Evolutionary conservation across 2,888 invertebrate species (phyloP).

Genomic region (Ecliptopera silaceata): DNA sequence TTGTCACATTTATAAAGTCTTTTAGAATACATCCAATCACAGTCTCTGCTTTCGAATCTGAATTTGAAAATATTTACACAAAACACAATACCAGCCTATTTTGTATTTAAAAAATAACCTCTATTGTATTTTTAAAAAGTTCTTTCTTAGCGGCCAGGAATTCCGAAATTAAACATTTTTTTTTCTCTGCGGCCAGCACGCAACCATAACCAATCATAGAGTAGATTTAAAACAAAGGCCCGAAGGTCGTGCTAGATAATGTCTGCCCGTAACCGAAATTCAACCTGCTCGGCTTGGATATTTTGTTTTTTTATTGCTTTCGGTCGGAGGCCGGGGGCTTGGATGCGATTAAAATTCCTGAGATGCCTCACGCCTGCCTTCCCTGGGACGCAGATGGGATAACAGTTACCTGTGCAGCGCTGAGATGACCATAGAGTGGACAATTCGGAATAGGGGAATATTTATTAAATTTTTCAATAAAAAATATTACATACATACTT

Average conservation of each 20-base stretch:
- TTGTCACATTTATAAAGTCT: constrained; percentile 30
- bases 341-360: constrained; percentile 81
- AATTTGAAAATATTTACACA: background rate
- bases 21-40: constrained; percentile 28
- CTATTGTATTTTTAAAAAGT: constrained; percentile 7
- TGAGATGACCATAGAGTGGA: constrained; percentile 56
- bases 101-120: too few relatives aligned
- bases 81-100: background rate
- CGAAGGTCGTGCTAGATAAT: constrained; percentile 53
- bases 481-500: too few relatives aligned
- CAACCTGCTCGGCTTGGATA: constrained; percentile 54
- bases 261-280: constrained; percentile 64
- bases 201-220: constrained; percentile 29
- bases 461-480: too few relatives aligned
- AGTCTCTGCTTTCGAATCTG: constrained; percentile 5
- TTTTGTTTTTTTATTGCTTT: constrained; percentile 68
- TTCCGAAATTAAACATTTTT: constrained; percentile 9
- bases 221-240: constrained; percentile 45
- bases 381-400: constrained; percentile 34
- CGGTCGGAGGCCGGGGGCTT: constrained; percentile 61
- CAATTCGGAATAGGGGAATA: constrained; percentile 33
- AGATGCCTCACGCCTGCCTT: constrained; percentile 76
- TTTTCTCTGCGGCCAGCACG: constrained; percentile 29
- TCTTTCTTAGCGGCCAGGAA: constrained; percentile 6
- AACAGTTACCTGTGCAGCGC: constrained; percentile 43